Evolutionary conservation across 2,797 vertebrate genomes (phyloP), one percentile per base, ranked within the genome.

Genomic region (Peromyscus eremicus): DNA sequence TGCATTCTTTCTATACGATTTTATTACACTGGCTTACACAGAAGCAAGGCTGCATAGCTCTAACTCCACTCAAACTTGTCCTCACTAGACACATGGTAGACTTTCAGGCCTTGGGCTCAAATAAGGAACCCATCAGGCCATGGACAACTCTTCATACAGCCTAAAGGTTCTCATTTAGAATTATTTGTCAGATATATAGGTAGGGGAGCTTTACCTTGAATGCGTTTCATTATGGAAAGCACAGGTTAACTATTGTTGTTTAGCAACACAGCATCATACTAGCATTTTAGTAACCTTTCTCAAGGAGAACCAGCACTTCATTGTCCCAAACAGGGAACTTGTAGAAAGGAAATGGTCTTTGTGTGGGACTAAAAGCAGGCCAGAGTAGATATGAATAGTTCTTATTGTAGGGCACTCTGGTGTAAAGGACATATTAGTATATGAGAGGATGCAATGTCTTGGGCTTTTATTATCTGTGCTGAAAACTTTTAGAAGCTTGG

Each of bases 191-290:
- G 37, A 46, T 13, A 40, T 13, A 37, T 2, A 23, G 49, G 75
- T 6, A 1, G 92, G 91, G 75, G 52, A 92, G 17, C 8, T 97
- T 98, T 92, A 94, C 93, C 9, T 94, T 80, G 75, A 82, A 6
- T 5, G 0, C 19, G 3, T 27, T 91, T 62, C 52, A 10, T 34
- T 25, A 7, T 49, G 21, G 46, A 89, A 62, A 96, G 25, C 34
- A 25, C 16, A 66, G 11, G 8, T 40, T 88, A 55, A 57, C 6
- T 83, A 55, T 46, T 9, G 32, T 68, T 49, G 37, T 46, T 92
- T 32, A 60, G 82, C 29, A 57, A 87, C 9, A 2, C 4, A 85
- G 14, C n/a, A 60, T n/a, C 27, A 1, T 82, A 37, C 40, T 27
- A 68, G 25, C 13, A 34, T 27, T 32, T 92, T 8, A 64, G 6